These are phyloP conservation scores for Pungitius pungitius DNA, from an alignment of 2,113 vertebrate species.

Conservation along the genomic window DNA sequence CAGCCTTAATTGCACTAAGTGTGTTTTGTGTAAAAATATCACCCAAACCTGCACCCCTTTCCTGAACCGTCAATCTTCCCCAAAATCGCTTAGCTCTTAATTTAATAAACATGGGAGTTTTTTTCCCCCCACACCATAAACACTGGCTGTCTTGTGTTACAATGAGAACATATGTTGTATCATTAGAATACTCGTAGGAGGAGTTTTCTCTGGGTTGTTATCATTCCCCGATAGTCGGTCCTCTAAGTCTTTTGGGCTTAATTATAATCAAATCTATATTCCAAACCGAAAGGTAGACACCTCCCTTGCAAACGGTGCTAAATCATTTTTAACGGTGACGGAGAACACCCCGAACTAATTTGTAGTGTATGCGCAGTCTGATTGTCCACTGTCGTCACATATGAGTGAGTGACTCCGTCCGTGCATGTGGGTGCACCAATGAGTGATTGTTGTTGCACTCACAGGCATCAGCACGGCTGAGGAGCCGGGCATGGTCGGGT, in stretches of 20 bases:
- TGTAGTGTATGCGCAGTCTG: background rate
- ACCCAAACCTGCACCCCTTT: slow-evolving; percentile 79
- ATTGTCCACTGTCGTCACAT: slow-evolving; percentile 19
- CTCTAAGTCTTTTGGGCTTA: slow-evolving; percentile 47
- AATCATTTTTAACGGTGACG: slow-evolving; percentile 19
- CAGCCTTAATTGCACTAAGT: slow-evolving; percentile 81
- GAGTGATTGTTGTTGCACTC: slow-evolving; percentile 78
- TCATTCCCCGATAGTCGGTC: slow-evolving; percentile 44
- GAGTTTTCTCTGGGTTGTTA: slow-evolving; percentile 48
- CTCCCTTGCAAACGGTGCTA: slow-evolving; percentile 7
- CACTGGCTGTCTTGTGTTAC: slow-evolving; percentile 75
- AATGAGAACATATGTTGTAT: slow-evolving; percentile 78
- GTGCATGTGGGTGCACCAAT: slow-evolving; percentile 18
- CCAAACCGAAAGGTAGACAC: slow-evolving; percentile 23
- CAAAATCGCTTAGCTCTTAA: slow-evolving; percentile 75
- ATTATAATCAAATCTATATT: slow-evolving; percentile 43
- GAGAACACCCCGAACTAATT: slow-evolving; percentile 15
- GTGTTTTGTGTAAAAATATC: slow-evolving; percentile 86
- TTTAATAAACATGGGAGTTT: slow-evolving; percentile 79
- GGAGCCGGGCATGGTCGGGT: slow-evolving; percentile 97
- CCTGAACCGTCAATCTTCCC: slow-evolving; percentile 80
- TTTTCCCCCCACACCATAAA: slow-evolving; percentile 66
- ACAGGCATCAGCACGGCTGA: slow-evolving; percentile 98
- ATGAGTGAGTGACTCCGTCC: slow-evolving; percentile 16
- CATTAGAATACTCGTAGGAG: slow-evolving; percentile 69